Evolutionary conservation across 2,888 invertebrate species (phyloP), one percentile per base, ranked within the genome.

Genomic region (Epinotia demarniana): DNA sequence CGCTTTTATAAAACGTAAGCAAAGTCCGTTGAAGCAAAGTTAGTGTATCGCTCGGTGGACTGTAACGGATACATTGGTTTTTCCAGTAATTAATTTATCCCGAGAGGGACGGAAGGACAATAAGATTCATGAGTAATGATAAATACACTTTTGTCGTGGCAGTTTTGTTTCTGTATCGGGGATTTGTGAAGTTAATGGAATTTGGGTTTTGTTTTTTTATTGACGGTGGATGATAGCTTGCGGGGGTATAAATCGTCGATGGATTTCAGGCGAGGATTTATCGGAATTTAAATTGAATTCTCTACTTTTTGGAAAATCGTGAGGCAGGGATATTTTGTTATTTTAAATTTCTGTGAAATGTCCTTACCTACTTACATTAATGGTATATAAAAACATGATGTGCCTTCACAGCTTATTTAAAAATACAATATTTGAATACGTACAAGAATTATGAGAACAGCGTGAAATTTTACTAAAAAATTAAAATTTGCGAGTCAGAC

Each of bases 141-240:
- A 69, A 60, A 69, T 69, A 69, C 60, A 60, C 58, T 69, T 69
- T 69, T 58, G 68, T 57, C 19, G 23, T 23, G 23, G 39, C 57
- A 57, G 57, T 69, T 69, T 69, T 58, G 43, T 69, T 69, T 60
- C 43, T 58, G 43, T 33, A 33, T 57, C 19, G 57, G 57, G 67
- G 39, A 68, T 27, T 69, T 60, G 58, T 12, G 69, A 69, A 67
- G 69, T 69, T 60, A 69, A 69, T 69, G 69, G 60, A 60, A 60
- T 46, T 46, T 60, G 69, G 23, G n/a, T n/a, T 69, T 43, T 68
- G 33, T 58, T 53, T 67, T 68, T 43, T 57, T 16, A 23, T 9
- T 39, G 43, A 8, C 19, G 57, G 69, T 69, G 69, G 46, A 58
- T 53, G 67, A 67, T 58, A 39, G 68, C 68, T 69, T 58, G 43